Base-by-base conservation (phyloP, 2,797 vertebrate species). In the Chromobotia macracanthus region DNA sequence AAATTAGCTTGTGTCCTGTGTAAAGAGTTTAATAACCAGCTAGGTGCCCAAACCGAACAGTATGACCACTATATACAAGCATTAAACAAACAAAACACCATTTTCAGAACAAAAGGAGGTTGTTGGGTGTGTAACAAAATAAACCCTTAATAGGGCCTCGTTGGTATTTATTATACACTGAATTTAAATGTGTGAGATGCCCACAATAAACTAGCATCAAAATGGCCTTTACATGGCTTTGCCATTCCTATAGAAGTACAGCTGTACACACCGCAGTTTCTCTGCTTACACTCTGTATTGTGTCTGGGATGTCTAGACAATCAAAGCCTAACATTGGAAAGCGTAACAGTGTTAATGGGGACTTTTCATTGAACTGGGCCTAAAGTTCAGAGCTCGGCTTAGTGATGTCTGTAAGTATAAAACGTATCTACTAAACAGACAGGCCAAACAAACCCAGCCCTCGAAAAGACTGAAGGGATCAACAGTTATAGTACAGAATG, bases 111-210 rank as follows among this genome's bases (percentile, higher is more conserved):
- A 31, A 70, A 38, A 18, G 1, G 16, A 23, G 4, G 66, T 51
- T 67, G 41, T 48, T 38, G 60, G 16, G 28, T 21, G 53, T 35
- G 41, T 68, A 61, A 44, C 9, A 1, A 63, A 70, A 51, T 61
- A 70, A 68, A 48, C 38, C 35, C 51, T 18, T 58, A 41, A 75
- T n/a, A 3, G 73, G 64, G 63, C 68, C 64, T 25, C 28, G 75
- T 19, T 8, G 0, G 63, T n/a, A 12, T 25, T 50, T 6, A n/a
- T 75, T 23, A 18, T 50, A 35, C 7, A 63, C 21, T 2, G 6
- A 55, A 44, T 66, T 10, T 63, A 21, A 11, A 46, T 10, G 58
- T 7, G 60, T 23, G 31, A 12, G 46, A 2, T 1, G 13, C 73
- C n/a, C 48, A 53, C 13, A 55, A 55, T 31, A 53, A 53, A 53